Base-by-base conservation (phyloP, 2,113 vertebrate genomes). In the Microtus richardsoni region DNA sequence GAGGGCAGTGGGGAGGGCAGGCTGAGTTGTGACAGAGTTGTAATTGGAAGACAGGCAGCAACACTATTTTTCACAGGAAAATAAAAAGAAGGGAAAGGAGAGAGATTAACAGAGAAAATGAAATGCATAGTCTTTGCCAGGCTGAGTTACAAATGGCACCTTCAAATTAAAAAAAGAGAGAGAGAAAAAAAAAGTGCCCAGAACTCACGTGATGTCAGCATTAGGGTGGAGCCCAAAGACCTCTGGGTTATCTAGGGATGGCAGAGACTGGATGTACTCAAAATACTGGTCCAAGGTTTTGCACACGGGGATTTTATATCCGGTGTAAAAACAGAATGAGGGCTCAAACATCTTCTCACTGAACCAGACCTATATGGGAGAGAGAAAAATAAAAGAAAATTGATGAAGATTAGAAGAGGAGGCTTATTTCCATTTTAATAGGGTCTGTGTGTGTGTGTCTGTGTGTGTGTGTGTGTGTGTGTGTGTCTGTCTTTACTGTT, bases 151-250 rank as follows among this genome's bases (percentile, higher is more conserved):
- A 96, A 94, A 96, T 30, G 68, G 91, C 5, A 41, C 66, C 64
- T 96, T 75, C 89, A 73, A 88, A 95, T 93, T 75, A 73, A 91
- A 94, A 92, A 77, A 7, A 41, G 66, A 85, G 83, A 47, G 24
- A 77, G 21, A 10, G 33, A 62, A 4, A 54, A 4, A 54, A 26
- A 77, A 22, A 17, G 36, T 1, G 44, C 52, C 36, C 68, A 80
- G 54, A 71, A 97, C 98, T 98, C 97, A 99, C 98, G 97, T 98
- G 97, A 99, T 99, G 92, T 99, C 98, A 21, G 98, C 99, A 36
- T 99, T 99, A 62, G 98, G 97, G 91, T 99, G 99, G 36, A 99
- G 98, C 85, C 99, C 99, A 97, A 99, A 99, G 93, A 99, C 99
- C 95, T 98, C 98, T 1, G 99, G 98, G 89, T 97, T 99, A 89